Percentiles rank a stretch among this genome's conserved stretches.
Evolutionary conservation across 1,140 invertebrate species (phyloP).

Genomic region (Onthophagus taurus): DNA sequence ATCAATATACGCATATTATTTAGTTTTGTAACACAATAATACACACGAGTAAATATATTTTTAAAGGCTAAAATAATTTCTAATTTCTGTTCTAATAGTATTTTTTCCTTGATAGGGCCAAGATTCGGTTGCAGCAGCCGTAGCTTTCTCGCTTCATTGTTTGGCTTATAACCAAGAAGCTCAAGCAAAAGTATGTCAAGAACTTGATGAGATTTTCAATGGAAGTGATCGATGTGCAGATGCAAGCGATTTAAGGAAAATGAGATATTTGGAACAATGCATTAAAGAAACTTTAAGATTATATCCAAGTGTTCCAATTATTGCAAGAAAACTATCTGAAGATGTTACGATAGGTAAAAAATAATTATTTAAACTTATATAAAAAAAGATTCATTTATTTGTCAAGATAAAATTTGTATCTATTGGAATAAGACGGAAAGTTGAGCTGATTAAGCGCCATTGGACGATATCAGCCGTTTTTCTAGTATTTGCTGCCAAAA

Average conservation of each 20-base stretch:
- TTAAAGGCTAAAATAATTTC: neutral
- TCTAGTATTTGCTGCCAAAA: no score
- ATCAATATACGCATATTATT: neutral
- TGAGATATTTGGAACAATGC: conserved; percentile 58
- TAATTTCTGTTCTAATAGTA: neutral
- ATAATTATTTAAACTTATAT: neutral
- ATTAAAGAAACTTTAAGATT: conserved; percentile 56
- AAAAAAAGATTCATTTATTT: neutral
- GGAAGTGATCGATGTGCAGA: conserved; percentile 18
- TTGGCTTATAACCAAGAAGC: conserved; percentile 50
- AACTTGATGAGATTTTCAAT: conserved; percentile 45
- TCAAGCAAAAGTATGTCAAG: conserved; percentile 50
- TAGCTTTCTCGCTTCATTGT: conserved; percentile 50
- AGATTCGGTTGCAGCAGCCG: conserved; percentile 58
- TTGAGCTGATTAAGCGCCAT: no score
- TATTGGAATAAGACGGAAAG: no score
- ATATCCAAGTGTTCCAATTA: conserved; percentile 57
- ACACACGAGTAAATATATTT: neutral
- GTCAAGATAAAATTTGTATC: no score
- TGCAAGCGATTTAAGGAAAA: conserved; percentile 44
- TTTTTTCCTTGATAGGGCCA: conserved; percentile 48
- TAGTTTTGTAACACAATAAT: neutral
- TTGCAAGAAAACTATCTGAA: conserved; percentile 47
- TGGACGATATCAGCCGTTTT: no score
- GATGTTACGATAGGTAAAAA: conserved; percentile 43